Percentiles rank a stretch among this genome's conserved stretches.
Evolutionary conservation across 1,140 invertebrate species (phyloP).

Genomic region (Lasioglossum baleicum): DNA sequence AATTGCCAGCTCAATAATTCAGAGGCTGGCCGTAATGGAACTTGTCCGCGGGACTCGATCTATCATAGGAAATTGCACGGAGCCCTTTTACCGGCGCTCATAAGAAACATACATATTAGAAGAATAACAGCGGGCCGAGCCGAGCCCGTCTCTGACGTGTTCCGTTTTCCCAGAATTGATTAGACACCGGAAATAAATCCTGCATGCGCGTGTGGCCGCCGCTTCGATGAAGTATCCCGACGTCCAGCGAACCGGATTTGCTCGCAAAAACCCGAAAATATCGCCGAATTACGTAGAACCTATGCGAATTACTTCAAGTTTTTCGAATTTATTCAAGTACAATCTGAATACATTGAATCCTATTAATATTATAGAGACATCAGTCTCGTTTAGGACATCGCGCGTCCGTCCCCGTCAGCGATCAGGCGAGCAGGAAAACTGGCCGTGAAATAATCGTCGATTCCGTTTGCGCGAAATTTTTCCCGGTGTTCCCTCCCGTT

Average conservation of each 20-base stretch:
- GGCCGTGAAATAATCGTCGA: slow-evolving; percentile 19
- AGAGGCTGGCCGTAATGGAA: slow-evolving; percentile 75
- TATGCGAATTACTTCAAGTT: background rate
- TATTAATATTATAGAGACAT: too few species aligned
- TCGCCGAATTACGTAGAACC: slow-evolving; percentile 16
- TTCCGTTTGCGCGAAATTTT: slow-evolving; percentile 40
- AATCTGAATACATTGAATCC: background rate
- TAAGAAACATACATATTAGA: slow-evolving; percentile 75
- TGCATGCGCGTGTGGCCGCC: slow-evolving; percentile 11
- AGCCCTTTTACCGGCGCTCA: slow-evolving; percentile 73
- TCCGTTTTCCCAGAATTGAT: slow-evolving; percentile 73
- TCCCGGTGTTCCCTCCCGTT: slow-evolving; percentile 32
- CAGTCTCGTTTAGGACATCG: too few species aligned
- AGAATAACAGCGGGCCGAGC: slow-evolving; percentile 66
- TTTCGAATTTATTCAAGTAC: too few species aligned
- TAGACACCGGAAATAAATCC: slow-evolving; percentile 73
- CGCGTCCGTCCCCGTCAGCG: background rate
- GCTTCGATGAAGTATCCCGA: background rate
- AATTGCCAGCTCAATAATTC: slow-evolving; percentile 79
- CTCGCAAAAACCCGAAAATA: slow-evolving; percentile 23
- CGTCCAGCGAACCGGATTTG: background rate
- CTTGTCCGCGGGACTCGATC: slow-evolving; percentile 76
- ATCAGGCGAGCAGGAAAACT: background rate
- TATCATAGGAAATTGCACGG: slow-evolving; percentile 78
- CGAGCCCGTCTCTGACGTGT: slow-evolving; percentile 59